phyloP scores from a whole-genome alignment of 2,888 invertebrate genomes.

The Cryptocheilus praepositus region DNA sequence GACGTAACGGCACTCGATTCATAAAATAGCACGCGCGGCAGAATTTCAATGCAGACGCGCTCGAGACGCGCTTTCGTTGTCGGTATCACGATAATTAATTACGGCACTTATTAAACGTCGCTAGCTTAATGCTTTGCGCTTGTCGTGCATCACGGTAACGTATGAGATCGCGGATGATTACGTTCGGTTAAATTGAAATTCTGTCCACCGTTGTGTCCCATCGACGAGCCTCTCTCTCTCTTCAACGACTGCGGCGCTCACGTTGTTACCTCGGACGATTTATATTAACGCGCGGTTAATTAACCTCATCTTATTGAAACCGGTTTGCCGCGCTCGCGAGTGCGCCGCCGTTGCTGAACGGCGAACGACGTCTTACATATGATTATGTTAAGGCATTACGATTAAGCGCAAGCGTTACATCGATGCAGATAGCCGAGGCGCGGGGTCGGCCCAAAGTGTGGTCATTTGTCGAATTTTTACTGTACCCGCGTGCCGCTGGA shows the following conservation, averaged over 20 bases:
- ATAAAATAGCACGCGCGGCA: no score
- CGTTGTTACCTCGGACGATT: slow-evolving; percentile 52
- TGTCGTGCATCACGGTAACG: slow-evolving; percentile 50
- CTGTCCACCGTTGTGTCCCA: slow-evolving; percentile 34
- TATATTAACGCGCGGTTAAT: slow-evolving; percentile 67
- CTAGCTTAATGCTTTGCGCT: slow-evolving; percentile 55
- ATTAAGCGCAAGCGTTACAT: slow-evolving; percentile 56
- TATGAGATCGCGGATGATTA: slow-evolving; percentile 39
- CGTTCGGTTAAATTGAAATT: slow-evolving; percentile 66
- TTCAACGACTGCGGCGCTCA: slow-evolving; percentile 22
- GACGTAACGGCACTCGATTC: no score
- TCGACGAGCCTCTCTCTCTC: slow-evolving; percentile 15
- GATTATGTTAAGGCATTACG: slow-evolving; percentile 63
- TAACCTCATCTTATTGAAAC: slow-evolving; percentile 65
- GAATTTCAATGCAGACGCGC: slow-evolving; percentile 45
- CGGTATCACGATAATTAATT: background rate
- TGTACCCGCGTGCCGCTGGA: no score
- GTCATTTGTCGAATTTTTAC: no score
- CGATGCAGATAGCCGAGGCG: slow-evolving; percentile 20
- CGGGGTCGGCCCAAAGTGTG: no score
- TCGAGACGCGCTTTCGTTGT: background rate
- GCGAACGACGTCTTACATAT: slow-evolving; percentile 45
- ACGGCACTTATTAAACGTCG: slow-evolving; percentile 63
- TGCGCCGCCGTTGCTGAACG: slow-evolving; percentile 23
- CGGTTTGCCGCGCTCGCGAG: slow-evolving; percentile 60